Conservation (phyloP, 2,113 vertebrate genomes). For the Zootoca vivipara region DNA sequence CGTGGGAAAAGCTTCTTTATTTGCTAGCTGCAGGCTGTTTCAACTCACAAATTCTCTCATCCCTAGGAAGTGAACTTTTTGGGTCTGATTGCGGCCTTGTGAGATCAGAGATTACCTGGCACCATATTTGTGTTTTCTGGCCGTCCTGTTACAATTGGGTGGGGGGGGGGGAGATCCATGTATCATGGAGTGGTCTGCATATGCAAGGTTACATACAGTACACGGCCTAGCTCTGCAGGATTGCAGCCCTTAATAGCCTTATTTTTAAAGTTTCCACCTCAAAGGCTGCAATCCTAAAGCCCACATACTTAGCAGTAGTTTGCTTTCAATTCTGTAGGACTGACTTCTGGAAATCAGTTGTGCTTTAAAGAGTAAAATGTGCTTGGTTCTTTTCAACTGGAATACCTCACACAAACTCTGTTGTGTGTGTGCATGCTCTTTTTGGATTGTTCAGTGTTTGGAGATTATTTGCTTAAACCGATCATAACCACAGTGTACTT, state of each 20-base stretch:
- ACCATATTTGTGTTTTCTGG: background rate
- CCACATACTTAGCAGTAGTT: background rate
- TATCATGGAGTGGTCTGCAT: background rate
- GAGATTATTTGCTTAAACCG: background rate
- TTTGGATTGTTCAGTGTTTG: background rate
- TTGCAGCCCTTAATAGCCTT: background rate
- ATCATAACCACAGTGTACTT: background rate
- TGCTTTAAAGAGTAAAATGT: background rate
- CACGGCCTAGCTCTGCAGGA: background rate
- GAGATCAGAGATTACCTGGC: background rate
- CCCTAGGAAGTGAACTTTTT: fast-evolving
- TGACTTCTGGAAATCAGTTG: background rate
- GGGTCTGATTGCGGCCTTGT: no score
- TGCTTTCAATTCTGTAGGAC: no score
- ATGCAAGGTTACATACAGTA: background rate
- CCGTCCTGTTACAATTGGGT: no score
- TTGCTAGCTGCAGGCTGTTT: fast-evolving
- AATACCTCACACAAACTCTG: no score
- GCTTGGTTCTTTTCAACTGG: background rate
- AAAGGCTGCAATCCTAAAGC: no score
- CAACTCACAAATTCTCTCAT: fast-evolving
- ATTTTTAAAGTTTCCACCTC: background rate
- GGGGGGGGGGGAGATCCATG: background rate
- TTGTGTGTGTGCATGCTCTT: no score
- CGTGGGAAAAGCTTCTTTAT: background rate